phyloP scores from a whole-genome alignment of 1,140 invertebrate genomes.

The Trachymyrmex septentrionalis region DNA sequence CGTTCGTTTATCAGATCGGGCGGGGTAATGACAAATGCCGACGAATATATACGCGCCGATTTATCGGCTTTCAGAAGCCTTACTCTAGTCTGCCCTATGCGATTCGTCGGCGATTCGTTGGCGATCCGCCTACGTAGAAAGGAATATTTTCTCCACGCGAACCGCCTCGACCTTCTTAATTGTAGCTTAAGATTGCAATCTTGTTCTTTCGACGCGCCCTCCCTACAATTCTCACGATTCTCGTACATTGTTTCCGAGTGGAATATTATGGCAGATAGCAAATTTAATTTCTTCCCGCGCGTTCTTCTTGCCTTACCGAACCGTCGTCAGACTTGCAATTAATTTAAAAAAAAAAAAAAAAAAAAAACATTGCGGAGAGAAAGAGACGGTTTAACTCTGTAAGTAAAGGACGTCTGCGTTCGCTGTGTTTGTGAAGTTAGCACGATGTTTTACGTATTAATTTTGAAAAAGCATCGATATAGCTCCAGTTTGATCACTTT shows the following conservation, averaged over 20 bases:
- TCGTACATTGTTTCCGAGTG: constrained; percentile 57
- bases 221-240: constrained; percentile 67
- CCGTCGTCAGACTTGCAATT: constrained; percentile 49
- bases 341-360: constrained; percentile 34
- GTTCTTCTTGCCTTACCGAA: constrained; percentile 24
- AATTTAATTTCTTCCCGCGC: constrained; percentile 61
- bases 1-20: constrained; percentile 49
- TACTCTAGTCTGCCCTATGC: constrained; percentile 53
- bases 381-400: constrained; percentile 5
- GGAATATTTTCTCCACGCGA: constrained; percentile 61
- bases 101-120: constrained; percentile 47
- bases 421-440: no score
- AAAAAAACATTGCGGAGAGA: neutral
- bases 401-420: neutral
- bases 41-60: constrained; percentile 34
- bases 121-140: constrained; percentile 59
- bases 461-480: no score
- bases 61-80: constrained; percentile 56
- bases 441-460: no score
- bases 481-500: no score
- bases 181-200: constrained; percentile 67
- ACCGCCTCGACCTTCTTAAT: constrained; percentile 63
- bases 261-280: constrained; percentile 61
- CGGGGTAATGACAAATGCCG: constrained; percentile 55
- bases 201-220: constrained; percentile 66